Percentiles rank a stretch among this genome's conserved stretches.
Evolutionary conservation across 2,113 vertebrate species (phyloP).

Genomic region (Tautogolabrus adspersus): DNA sequence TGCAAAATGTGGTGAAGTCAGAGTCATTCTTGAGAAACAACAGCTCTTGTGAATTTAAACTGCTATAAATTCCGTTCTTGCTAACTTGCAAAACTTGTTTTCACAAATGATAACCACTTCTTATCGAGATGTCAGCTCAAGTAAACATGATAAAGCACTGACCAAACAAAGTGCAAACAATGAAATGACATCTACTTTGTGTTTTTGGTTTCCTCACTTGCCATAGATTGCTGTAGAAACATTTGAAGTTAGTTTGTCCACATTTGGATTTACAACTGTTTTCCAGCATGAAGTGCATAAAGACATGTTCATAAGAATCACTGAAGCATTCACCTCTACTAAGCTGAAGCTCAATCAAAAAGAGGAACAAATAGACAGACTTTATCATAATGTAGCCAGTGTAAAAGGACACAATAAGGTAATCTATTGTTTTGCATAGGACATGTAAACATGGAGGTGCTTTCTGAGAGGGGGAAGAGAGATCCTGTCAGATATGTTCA

Average conservation of each 20-base stretch:
- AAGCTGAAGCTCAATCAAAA: neutral
- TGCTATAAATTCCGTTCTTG: neutral
- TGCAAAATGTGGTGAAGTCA: too few relatives aligned
- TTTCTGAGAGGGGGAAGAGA: too few relatives aligned
- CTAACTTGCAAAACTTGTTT: too few relatives aligned
- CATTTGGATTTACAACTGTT: neutral
- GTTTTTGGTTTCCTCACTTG: too few relatives aligned
- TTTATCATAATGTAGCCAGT: neutral
- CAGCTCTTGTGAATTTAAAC: neutral
- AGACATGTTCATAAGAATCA: neutral
- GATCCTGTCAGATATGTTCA: neutral
- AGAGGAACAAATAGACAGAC: neutral
- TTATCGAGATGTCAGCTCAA: too few relatives aligned
- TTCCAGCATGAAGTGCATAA: neutral
- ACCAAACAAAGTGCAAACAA: too few relatives aligned
- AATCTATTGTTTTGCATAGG: too few relatives aligned
- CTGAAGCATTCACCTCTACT: too few relatives aligned
- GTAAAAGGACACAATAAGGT: neutral
- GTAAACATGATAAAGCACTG: too few relatives aligned
- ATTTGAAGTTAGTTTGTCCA: neutral
- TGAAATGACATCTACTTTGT: too few relatives aligned
- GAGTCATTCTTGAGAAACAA: neutral
- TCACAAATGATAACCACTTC: too few relatives aligned
- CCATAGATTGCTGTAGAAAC: neutral
- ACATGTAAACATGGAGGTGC: neutral